These are phyloP conservation scores for Characodon lateralis DNA, from an alignment of 2,797 vertebrate genomes.

Conservation along the genomic window DNA sequence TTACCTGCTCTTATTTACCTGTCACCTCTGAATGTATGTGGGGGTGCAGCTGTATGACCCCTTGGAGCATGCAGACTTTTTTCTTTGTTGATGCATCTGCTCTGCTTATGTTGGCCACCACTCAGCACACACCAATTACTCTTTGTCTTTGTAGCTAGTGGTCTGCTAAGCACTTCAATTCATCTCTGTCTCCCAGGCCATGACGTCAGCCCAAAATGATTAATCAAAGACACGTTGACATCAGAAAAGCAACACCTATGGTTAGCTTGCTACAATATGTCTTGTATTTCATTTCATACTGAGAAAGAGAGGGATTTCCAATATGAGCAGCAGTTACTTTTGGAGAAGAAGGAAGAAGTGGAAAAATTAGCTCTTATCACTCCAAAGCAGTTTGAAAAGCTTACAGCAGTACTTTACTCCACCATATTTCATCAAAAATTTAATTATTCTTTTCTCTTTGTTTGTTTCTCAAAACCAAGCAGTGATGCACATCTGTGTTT, in stretches of 20 bases:
- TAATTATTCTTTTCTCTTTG: slow-evolving; percentile 27
- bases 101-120: slow-evolving; percentile 78
- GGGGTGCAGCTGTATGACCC: slow-evolving; percentile 67
- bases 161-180: slow-evolving; percentile 84
- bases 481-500: slow-evolving; percentile 19
- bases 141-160: slow-evolving; percentile 80
- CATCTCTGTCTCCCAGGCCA: slow-evolving; percentile 78
- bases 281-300: slow-evolving; percentile 41
- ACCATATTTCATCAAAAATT: slow-evolving; percentile 47
- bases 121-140: slow-evolving; percentile 80
- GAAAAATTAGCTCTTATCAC: slow-evolving; percentile 15
- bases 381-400: slow-evolving; percentile 38
- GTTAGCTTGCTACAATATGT: slow-evolving; percentile 39
- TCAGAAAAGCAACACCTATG: slow-evolving; percentile 64
- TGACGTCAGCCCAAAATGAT: slow-evolving; percentile 72
- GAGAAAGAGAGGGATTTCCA: slow-evolving; percentile 1
- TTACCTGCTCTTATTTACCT: slow-evolving; percentile 70
- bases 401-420: slow-evolving; percentile 39
- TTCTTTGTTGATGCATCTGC: slow-evolving; percentile 76
- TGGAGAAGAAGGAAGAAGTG: slow-evolving; percentile 16
- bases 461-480: slow-evolving; percentile 40
- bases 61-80: slow-evolving; percentile 64
- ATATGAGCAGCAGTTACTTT: slow-evolving; percentile 27
- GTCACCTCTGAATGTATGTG: slow-evolving; percentile 72
- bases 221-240: slow-evolving; percentile 69